phyloP scores from a whole-genome alignment of 2,113 vertebrate species.

The Tichodroma muraria region DNA sequence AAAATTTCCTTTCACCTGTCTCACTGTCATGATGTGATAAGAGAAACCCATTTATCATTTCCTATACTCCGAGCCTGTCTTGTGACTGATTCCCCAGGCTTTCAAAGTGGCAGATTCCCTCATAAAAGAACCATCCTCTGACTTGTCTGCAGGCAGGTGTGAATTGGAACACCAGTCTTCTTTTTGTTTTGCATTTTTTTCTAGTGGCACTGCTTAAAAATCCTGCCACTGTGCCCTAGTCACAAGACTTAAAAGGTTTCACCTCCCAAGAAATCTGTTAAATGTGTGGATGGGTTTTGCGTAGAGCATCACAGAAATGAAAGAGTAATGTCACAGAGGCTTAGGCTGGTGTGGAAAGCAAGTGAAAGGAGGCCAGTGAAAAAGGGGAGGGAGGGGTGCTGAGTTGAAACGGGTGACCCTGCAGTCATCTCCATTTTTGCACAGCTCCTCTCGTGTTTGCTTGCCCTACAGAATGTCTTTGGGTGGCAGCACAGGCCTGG shows the following conservation, averaged over 20 bases:
- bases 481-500: not conserved
- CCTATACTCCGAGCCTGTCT: not conserved
- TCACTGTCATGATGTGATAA: not conserved
- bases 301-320: not conserved
- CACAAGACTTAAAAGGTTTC: not conserved
- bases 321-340: not conserved
- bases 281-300: not conserved
- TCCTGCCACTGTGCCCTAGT: not conserved
- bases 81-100: not conserved
- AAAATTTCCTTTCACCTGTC: not conserved
- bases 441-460: not conserved
- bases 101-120: not conserved
- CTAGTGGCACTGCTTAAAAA: not conserved
- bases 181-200: not conserved
- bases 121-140: not conserved
- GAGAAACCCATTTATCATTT: not conserved
- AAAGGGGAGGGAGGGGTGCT: not conserved
- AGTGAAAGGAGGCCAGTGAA: not conserved
- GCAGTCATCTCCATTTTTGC: not conserved
- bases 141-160: not conserved
- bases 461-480: not conserved
- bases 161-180: not conserved
- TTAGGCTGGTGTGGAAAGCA: not conserved
- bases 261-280: not conserved
- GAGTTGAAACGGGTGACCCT: not conserved